Base-by-base conservation (phyloP, 2,113 vertebrate genomes). In the Murina feae region DNA sequence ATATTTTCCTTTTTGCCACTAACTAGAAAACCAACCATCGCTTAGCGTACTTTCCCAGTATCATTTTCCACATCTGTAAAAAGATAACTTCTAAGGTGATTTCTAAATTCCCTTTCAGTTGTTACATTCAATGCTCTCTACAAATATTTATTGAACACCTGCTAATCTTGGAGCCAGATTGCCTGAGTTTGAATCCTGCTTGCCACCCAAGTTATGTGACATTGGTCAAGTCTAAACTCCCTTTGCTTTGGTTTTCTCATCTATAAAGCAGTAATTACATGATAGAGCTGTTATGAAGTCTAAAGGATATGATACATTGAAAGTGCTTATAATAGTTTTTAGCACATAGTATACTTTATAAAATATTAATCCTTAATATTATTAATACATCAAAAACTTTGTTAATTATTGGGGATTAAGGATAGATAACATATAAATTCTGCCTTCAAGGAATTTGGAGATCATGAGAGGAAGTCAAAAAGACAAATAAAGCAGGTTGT, bases 401-500 rank as follows among this genome's bases (percentile, higher is more conserved):
- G 30, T 53, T 86, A 91, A 79, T 9, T 88, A 20, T 53, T 91
- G 39, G 13, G 7, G 4, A 66, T 82, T 69, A 93, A 89, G 14
- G 42, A 74, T 65, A 94, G 9, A 23, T 84, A 81, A 65, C 20
- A 74, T 28, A 84, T 87, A 39, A 35, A 6, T 78, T 88, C 16
- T 87, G 65, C 18, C 49, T 92, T 94, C 21, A 78, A 86, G 13
- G 12, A 83, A 83, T 83, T 95, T 42, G 39, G n/a, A 94, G 42
- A 84, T 28, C 55, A 39, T 18, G 20, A 20, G 9, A 39, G 35
- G 7, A 84, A 84, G 18, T 78, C 39, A 76, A 35, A 89, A 78
- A 79, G 9, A 35, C 14, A 81, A 81, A 72, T 2, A 75, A 58
- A 90, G 32, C 32, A 72, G 5, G 23, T n/a, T 74, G 28, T 5